Evolutionary conservation across 1,140 invertebrate genomes (phyloP), one percentile per base, ranked within the genome.

Genomic region (Drosophila dunni): DNA sequence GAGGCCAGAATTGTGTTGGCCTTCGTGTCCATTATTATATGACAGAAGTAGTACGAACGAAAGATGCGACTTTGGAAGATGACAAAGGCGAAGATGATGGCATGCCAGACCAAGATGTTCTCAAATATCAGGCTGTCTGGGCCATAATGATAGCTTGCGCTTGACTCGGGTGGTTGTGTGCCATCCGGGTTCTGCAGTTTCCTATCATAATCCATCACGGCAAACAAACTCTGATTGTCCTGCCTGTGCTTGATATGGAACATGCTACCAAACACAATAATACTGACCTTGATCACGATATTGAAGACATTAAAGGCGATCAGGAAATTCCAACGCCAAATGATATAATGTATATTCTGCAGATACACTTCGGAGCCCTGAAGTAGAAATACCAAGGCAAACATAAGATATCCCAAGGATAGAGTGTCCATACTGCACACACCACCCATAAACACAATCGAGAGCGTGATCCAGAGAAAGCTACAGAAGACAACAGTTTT

Each of bases 381-480:
- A 97, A 98, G 99, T 9, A 99, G 94, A 91, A 99, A 99, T 20
- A 98, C 94, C 91, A 99, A 99, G 0, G 98, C 97, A 10, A 97
- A 97, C 46, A 99, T 95, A 0, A 99, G 94, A 92, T 99, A 99
- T 7, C 98, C 98, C 84, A 99, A 94, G 3, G 98, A 98, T 92
- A 99, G 98, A 10, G 99, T 92, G 92, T 98, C 99, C 17, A 98
- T 96, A 44, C 97, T 94, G 77, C 97, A 97, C 0, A 97, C 97
- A 29, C 98, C 98, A 34, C 98, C 97, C 71, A 99, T 94, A 92
- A 99, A 99, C 90, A 99, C 96, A 11, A 99, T 96, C 0, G 98
- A 97, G 29, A 99, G 93, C 0, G 98, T 98, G 24, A 99, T 93
- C 98, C 98, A 99, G 91, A 98, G 96, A 84, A 97, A 96, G 76